These are phyloP conservation scores for Lutjanus campechanus DNA, from an alignment of 2,797 vertebrate genomes.

Conservation along the genomic window DNA sequence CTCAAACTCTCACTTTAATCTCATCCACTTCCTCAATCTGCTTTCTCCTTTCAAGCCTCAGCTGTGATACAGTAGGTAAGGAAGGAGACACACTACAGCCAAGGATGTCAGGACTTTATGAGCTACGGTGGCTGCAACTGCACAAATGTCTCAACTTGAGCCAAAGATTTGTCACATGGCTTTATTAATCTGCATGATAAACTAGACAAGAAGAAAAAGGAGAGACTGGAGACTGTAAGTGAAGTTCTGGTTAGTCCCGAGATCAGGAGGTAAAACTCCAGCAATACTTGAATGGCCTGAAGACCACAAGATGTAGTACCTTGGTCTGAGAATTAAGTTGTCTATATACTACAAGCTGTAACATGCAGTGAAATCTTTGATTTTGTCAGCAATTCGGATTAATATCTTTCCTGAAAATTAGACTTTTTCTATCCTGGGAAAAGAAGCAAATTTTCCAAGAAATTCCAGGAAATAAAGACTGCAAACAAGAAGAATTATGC, in stretches of 20 bases:
- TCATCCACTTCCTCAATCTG: slow-evolving; percentile 40
- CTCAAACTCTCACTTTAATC: slow-evolving; percentile 33
- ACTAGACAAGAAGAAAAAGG: neutral
- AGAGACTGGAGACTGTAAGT: neutral
- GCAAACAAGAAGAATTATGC: too few species aligned
- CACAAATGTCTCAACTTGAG: neutral
- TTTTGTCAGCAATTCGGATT: too few species aligned
- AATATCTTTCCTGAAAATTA: too few species aligned
- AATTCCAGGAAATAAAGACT: too few species aligned
- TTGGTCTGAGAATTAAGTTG: too few species aligned
- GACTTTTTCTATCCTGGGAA: too few species aligned
- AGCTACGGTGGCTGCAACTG: slow-evolving; percentile 11
- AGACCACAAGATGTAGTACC: too few species aligned
- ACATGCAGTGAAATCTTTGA: too few species aligned
- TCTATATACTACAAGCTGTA: too few species aligned
- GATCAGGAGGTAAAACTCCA: neutral
- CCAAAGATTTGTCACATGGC: neutral
- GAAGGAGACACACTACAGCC: slow-evolving; percentile 21
- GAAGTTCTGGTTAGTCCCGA: neutral
- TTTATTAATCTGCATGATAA: slow-evolving; percentile 5
- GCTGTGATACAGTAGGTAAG: slow-evolving; percentile 11
- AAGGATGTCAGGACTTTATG: slow-evolving; percentile 19
- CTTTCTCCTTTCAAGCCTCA: slow-evolving; percentile 10
- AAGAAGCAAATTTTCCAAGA: too few species aligned
- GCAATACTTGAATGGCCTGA: too few species aligned